Conservation (phyloP, 2,888 invertebrate species). For the Plagodis pulveraria region DNA sequence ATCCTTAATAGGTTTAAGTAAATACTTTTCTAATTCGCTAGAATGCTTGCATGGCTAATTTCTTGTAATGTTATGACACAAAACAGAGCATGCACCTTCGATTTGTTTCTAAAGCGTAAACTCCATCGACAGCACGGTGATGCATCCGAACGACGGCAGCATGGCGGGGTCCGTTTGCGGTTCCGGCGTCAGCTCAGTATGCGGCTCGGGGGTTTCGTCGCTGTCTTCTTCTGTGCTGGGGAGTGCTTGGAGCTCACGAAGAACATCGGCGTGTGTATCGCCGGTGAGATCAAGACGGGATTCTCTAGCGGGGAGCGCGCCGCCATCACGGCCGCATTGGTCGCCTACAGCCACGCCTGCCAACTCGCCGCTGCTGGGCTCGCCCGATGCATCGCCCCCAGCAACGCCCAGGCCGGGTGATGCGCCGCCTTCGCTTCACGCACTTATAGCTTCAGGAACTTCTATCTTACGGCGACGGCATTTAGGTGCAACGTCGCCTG, state of each 20-base stretch:
- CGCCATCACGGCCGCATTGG: conserved; percentile 81
- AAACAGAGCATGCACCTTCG: conserved; percentile 26
- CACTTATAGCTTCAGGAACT: conserved; percentile 80
- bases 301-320: conserved; percentile 87
- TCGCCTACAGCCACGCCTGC: conserved; percentile 95
- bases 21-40: neutral
- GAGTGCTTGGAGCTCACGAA: conserved; percentile 87
- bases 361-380: conserved; percentile 90
- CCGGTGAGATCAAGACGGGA: conserved; percentile 90
- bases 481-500: conserved; percentile 84
- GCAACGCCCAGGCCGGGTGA: conserved; percentile 88
- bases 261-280: conserved; percentile 82
- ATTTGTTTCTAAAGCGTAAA: conserved; percentile 29
- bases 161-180: conserved; percentile 83
- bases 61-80: neutral
- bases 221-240: conserved; percentile 76
- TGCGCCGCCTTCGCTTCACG: conserved; percentile 79
- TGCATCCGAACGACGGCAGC: conserved; percentile 95
- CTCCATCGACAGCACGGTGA: conserved; percentile 87
- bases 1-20: too few relatives aligned
- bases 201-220: conserved; percentile 85
- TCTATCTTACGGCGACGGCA: conserved; percentile 77
- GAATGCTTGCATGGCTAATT: neutral
- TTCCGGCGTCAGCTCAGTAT: conserved; percentile 84
- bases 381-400: conserved; percentile 83